Conservation (phyloP, 2,113 vertebrate genomes). For the Gobio gobio region DNA sequence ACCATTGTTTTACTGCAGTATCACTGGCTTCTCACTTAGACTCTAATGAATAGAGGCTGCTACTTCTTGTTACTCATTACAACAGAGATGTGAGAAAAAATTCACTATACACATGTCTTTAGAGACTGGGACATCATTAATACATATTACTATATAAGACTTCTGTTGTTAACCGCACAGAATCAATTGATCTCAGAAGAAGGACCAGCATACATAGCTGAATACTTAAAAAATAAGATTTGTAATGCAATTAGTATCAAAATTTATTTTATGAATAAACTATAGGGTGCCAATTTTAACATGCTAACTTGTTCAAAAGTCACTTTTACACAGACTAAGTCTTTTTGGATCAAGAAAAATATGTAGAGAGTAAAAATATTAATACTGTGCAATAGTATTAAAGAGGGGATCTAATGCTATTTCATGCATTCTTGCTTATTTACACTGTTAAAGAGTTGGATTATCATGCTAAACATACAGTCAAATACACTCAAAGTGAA, state of each 20-base stretch:
- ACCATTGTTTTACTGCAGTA: neutral
- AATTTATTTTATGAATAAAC: neutral
- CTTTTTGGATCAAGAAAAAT: neutral
- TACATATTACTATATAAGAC: neutral
- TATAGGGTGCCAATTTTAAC: neutral
- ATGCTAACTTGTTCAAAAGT: neutral
- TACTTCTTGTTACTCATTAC: slow-evolving; percentile 21
- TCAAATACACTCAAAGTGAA: too few species aligned
- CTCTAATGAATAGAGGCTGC: slow-evolving; percentile 12
- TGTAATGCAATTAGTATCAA: neutral
- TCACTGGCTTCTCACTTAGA: slow-evolving; percentile 13
- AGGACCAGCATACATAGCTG: neutral
- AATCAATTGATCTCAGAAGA: neutral
- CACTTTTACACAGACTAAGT: too few species aligned
- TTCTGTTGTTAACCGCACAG: neutral
- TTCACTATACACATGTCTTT: neutral
- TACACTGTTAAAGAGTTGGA: too few species aligned
- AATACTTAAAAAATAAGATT: neutral
- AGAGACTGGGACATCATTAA: slow-evolving; percentile 9
- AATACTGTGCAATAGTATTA: neutral
- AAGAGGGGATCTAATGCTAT: too few species aligned
- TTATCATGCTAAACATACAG: too few species aligned
- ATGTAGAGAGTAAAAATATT: neutral
- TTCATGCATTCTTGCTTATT: too few species aligned
- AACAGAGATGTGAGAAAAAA: neutral